Conservation (phyloP, 2,113 vertebrate species). For the Sturnus vulgaris region DNA sequence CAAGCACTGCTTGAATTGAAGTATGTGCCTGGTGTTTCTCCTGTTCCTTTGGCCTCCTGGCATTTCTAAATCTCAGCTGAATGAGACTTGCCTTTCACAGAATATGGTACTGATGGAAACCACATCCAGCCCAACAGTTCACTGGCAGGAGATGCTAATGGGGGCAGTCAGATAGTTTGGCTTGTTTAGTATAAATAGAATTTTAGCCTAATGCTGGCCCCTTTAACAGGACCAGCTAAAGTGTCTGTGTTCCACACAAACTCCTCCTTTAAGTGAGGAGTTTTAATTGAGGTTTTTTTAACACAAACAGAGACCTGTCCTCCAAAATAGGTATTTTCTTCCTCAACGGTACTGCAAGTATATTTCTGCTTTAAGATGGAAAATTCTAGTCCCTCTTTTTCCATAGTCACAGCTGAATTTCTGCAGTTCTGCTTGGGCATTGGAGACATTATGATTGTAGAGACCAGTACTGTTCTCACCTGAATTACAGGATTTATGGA, state of each 20-base stretch:
- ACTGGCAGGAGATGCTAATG: constrained; percentile 1
- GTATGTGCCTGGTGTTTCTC: not conserved
- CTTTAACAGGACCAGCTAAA: not conserved
- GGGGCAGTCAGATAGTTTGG: not conserved
- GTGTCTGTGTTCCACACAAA: not conserved
- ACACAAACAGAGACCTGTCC: not conserved
- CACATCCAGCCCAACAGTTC: not conserved
- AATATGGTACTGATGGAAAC: not conserved
- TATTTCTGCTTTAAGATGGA: not conserved
- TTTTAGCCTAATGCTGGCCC: not conserved
- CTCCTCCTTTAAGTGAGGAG: not conserved
- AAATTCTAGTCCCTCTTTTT: not conserved
- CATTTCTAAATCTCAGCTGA: not conserved
- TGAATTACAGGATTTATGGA: not conserved
- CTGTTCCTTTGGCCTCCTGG: not conserved
- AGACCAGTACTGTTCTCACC: not conserved
- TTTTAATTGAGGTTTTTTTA: not conserved
- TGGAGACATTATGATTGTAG: not conserved
- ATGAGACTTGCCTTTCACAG: not conserved
- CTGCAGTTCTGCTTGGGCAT: not conserved
- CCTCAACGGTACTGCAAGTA: not conserved
- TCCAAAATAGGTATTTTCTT: not conserved
- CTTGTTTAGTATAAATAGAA: not conserved
- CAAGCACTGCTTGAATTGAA: not conserved
- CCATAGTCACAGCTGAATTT: not conserved